Evolutionary conservation across 2,113 vertebrate genomes (phyloP).

Genomic region (Chloropsis hardwickii): DNA sequence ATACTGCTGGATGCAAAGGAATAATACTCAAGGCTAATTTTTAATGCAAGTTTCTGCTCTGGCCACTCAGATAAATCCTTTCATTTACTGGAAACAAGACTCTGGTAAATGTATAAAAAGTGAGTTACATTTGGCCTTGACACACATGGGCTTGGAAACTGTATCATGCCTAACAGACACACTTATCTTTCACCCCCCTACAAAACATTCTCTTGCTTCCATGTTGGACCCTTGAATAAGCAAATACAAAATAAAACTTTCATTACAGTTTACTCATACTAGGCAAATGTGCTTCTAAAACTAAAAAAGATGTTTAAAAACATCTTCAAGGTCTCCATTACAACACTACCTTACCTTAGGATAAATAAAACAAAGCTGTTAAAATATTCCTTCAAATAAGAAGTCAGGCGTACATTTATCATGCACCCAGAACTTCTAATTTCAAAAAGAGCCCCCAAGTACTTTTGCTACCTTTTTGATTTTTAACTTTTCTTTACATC

Average conservation of each 20-base stretch:
- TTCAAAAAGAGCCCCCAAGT: neutral
- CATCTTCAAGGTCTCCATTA: neutral
- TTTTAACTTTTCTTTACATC: neutral
- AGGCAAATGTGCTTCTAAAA: neutral
- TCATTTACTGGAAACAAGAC: neutral
- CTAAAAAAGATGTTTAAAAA: neutral
- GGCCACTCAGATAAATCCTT: neutral
- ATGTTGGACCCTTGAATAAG: neutral
- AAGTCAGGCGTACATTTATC: neutral
- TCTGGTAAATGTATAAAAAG: neutral
- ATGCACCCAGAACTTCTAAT: neutral
- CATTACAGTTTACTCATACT: neutral
- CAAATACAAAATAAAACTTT: neutral
- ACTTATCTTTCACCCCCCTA: neutral
- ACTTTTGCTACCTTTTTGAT: neutral
- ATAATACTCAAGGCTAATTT: neutral
- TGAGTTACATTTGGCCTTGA: neutral
- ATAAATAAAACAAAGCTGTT: neutral
- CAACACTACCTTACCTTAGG: neutral
- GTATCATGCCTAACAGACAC: neutral
- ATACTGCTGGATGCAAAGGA: neutral
- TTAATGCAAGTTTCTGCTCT: neutral
- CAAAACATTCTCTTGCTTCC: neutral
- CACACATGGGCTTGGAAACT: neutral
- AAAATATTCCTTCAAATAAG: neutral